Base-by-base conservation (phyloP, 2,888 invertebrate genomes). In the Eristalinus sepulchralis region DNA sequence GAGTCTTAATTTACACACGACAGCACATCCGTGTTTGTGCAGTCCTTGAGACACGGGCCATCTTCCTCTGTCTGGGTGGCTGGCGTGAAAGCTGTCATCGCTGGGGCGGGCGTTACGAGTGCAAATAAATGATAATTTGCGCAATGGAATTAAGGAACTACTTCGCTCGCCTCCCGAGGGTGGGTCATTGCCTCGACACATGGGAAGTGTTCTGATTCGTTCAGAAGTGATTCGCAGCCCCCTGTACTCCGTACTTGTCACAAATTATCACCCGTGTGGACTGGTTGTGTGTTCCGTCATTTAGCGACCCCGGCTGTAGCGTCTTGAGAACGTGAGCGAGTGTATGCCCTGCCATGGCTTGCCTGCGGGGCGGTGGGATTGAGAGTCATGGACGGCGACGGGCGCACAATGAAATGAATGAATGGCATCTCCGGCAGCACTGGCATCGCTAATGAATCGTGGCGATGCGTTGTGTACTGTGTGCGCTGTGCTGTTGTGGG, bases 61-160 rank as follows among this genome's bases (percentile, higher is more conserved):
- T 33, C 34, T 34, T 33, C 31, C 31, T 62, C 8, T 8, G 34
- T 34, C 9, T 1, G 34, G 34, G 34, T 10, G 34, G 34, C 4
- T 9, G 34, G 34, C 2, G 39, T 3, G 39, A n/a, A 13, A n/a
- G 47, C 47, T 47, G n/a, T 47, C 47, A 47, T 47, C 24, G 24
- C 57, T 11, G n/a, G 47, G 4, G 17, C 8, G 17, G 17, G 8
- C 64, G 47, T 59, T 73, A 55, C 36, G 71, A 82, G 66, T 77
- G 81, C 81, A 77, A 85, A 85, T 85, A 81, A 85, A 81, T 77
- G 81, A 81, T 81, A 81, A 85, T 85, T 85, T 80, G 76, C 72
- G 72, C 84, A 81, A 75, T 77, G 84, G 72, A 81, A 85, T 81
- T 81, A 85, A 72, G 81, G 81, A 75, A 76, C 80, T 76, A 76